Evolutionary conservation across 1,140 invertebrate genomes (phyloP).

Genomic region (Aplysia californica): DNA sequence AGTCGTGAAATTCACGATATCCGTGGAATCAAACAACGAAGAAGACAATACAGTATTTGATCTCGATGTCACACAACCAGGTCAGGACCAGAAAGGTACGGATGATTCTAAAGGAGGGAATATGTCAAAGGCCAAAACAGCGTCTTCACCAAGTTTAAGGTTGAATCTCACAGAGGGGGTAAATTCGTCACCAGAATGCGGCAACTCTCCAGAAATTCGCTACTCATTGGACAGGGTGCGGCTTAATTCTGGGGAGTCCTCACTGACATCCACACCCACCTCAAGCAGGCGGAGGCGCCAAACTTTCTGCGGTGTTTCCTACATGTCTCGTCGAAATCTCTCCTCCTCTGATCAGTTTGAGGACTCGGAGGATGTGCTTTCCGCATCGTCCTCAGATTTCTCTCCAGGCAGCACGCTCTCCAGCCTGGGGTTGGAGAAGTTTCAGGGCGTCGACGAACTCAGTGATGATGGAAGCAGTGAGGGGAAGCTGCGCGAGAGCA

Average conservation of each 20-base stretch:
- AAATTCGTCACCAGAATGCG: constrained; percentile 15
- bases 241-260: constrained; percentile 17
- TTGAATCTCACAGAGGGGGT: not conserved
- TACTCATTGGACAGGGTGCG: constrained; percentile 3
- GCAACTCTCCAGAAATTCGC: constrained; percentile 21
- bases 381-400: constrained; percentile 49
- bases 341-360: constrained; percentile 35
- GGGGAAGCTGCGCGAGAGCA: constrained; percentile 37
- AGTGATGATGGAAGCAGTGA: constrained; percentile 52
- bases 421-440: constrained; percentile 44
- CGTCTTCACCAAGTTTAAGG: constrained; percentile 13
- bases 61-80: not conserved
- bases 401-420: constrained; percentile 46
- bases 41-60: not conserved
- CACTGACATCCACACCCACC: constrained; percentile 30
- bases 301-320: not conserved
- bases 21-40: constrained; percentile 19
- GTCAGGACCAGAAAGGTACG: not conserved
- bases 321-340: constrained; percentile 22
- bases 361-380: constrained; percentile 44
- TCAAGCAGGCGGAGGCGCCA: constrained; percentile 11
- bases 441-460: constrained; percentile 49
- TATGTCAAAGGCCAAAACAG: not conserved
- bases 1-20: constrained; percentile 22
- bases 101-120: not conserved